A percentile compares a stretch with the other conserved stretches of the same genome.
phyloP scores from a whole-genome alignment of 2,113 vertebrate species.

The Gnathonemus echidnorhynchus region DNA sequence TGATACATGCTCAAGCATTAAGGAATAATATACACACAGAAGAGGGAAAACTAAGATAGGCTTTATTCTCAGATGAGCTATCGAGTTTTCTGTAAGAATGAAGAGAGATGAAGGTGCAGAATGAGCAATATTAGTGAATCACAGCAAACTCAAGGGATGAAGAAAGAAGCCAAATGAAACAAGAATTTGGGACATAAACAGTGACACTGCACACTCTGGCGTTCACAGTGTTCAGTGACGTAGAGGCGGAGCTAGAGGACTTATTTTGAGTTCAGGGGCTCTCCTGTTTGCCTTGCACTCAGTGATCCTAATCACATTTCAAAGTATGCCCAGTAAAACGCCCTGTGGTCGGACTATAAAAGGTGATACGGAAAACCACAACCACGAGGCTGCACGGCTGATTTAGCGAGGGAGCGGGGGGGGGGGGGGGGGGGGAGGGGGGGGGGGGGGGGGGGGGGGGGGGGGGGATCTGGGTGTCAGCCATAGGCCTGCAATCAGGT shows the following conservation, averaged over 20 bases:
- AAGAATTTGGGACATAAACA: not conserved
- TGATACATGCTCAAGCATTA: not conserved
- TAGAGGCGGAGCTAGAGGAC: not conserved
- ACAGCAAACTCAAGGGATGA: not conserved
- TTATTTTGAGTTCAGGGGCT: not conserved
- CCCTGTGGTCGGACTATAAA: constrained; percentile 22
- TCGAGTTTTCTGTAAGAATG: not conserved
- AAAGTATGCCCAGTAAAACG: constrained; percentile 14
- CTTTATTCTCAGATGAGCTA: not conserved
- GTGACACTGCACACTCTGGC: not conserved
- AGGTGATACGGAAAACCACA: constrained; percentile 19
- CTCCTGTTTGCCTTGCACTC: constrained; percentile 8
- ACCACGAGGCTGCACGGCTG: not conserved
- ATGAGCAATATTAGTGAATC: not conserved
- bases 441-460: not conserved
- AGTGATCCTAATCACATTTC: constrained; percentile 17
- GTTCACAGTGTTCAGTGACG: not conserved
- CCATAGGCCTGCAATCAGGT: not conserved
- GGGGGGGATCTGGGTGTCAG: not conserved
- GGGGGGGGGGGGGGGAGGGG: not conserved
- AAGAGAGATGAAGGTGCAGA: not conserved
- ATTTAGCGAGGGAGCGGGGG: not conserved
- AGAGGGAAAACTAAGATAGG: not conserved
- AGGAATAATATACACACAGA: not conserved
- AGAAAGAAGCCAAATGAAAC: not conserved